A percentile compares a stretch with the other conserved stretches of the same genome.
phyloP scores from a whole-genome alignment of 2,888 invertebrate genomes.

The Nowickia ferox region DNA sequence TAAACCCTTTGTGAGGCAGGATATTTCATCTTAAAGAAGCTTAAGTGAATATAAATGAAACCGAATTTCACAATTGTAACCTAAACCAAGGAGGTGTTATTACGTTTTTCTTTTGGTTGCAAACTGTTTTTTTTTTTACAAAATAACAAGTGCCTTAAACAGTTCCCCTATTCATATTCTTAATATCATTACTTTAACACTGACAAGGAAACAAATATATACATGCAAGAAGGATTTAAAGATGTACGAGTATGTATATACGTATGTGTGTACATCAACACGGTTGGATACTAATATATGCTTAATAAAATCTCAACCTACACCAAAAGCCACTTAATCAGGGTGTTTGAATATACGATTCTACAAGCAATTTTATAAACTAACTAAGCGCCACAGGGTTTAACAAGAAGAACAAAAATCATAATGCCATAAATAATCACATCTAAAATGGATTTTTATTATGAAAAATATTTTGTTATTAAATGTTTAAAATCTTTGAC shows the following conservation, averaged over 20 bases:
- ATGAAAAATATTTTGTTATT: too few species aligned
- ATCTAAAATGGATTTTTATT: neutral
- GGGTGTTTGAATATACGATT: slow-evolving; percentile 16
- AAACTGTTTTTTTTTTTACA: neutral
- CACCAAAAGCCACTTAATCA: slow-evolving; percentile 63
- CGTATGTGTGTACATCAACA: neutral
- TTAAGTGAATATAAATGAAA: slow-evolving; percentile 18
- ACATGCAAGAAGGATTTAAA: neutral
- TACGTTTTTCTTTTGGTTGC: neutral
- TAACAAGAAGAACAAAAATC: slow-evolving; percentile 16
- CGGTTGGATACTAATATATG: slow-evolving; percentile 3
- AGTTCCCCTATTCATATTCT: neutral
- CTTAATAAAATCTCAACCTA: slow-evolving; percentile 55
- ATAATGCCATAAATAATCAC: slow-evolving; percentile 1
- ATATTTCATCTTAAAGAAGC: neutral
- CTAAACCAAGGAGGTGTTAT: slow-evolving; percentile 54
- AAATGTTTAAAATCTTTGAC: too few species aligned
- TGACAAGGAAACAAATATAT: neutral
- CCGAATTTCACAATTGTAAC: slow-evolving; percentile 42
- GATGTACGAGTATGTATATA: slow-evolving; percentile 1
- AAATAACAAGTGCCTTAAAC: neutral
- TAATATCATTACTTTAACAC: neutral
- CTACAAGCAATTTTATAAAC: slow-evolving; percentile 48
- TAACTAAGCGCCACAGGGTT: slow-evolving; percentile 53
- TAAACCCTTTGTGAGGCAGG: neutral